phyloP scores from a whole-genome alignment of 2,888 invertebrate species.

The Drosophila austrosaltans region DNA sequence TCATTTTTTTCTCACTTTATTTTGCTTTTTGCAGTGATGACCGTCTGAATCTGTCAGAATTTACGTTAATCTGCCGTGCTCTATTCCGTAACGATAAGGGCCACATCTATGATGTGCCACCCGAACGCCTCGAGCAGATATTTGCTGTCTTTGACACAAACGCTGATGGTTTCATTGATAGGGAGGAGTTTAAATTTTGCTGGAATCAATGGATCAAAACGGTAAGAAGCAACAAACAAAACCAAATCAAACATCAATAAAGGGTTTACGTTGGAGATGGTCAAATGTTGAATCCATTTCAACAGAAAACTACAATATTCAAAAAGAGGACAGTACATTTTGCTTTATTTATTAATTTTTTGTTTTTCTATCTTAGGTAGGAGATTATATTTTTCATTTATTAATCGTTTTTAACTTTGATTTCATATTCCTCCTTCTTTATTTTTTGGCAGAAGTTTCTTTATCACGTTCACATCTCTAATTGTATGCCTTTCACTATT shows the following conservation, averaged over 20 bases:
- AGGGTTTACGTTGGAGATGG: not conserved
- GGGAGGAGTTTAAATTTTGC: conserved; percentile 92
- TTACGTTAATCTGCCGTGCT: conserved; percentile 92
- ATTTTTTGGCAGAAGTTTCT: not conserved
- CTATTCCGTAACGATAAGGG: conserved; percentile 94
- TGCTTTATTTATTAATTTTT: too few species aligned
- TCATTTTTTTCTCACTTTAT: not conserved
- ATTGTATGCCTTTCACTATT: conserved; percentile 29
- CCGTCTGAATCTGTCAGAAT: conserved; percentile 90
- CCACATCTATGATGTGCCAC: conserved; percentile 90
- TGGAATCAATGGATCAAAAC: conserved; percentile 97
- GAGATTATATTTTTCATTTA: too few species aligned
- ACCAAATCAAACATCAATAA: not conserved
- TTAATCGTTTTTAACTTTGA: too few species aligned
- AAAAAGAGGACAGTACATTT: too few species aligned
- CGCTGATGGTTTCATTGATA: conserved; percentile 90
- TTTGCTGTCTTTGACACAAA: conserved; percentile 93
- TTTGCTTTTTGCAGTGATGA: conserved; percentile 87
- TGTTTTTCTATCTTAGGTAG: too few species aligned
- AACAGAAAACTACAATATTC: not conserved
- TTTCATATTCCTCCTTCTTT: too few species aligned
- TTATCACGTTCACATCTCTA: not conserved
- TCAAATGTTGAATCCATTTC: not conserved
- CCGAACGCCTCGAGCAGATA: conserved; percentile 89
- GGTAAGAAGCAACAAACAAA: conserved; percentile 84